Percentiles rank a stretch among this genome's conserved stretches.
Conservation (phyloP, 2,888 invertebrate genomes). For the Polia nebulosa region DNA sequence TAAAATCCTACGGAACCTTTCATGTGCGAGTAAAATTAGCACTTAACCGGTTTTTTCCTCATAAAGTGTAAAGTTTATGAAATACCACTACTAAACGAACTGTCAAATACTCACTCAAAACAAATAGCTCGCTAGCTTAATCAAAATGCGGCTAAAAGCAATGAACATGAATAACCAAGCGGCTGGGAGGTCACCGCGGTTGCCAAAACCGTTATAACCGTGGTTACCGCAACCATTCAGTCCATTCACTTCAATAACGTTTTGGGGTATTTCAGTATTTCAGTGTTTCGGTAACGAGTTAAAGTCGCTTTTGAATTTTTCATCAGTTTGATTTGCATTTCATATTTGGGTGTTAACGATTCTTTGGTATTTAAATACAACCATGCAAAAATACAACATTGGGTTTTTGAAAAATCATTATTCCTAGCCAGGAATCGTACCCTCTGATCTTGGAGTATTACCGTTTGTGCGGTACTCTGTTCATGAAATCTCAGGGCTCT, state of each 20-base stretch:
- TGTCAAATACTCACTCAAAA: background rate
- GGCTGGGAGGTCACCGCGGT: background rate
- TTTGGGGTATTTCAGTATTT: too few species aligned
- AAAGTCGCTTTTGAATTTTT: conserved; percentile 22
- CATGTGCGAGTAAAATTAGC: too few species aligned
- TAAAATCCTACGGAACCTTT: too few species aligned
- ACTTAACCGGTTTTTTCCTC: too few species aligned
- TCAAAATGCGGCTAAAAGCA: conserved; percentile 19
- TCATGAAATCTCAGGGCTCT: too few species aligned
- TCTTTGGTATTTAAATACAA: too few species aligned
- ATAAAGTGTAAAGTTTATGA: background rate
- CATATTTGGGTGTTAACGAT: background rate
- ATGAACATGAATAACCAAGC: conserved; percentile 35
- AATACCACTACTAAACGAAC: background rate
- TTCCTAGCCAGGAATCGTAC: too few species aligned
- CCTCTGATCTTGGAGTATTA: too few species aligned
- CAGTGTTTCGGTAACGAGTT: conserved; percentile 7
- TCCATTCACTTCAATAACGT: conserved; percentile 24
- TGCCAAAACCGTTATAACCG: conserved; percentile 15
- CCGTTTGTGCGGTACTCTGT: too few species aligned
- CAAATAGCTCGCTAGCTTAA: background rate
- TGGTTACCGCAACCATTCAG: conserved; percentile 1
- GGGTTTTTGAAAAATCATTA: too few species aligned
- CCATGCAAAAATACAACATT: too few species aligned
- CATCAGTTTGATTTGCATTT: conserved; percentile 20